Conservation (phyloP, 2,888 invertebrate genomes). For the Ectemnius continuus region DNA sequence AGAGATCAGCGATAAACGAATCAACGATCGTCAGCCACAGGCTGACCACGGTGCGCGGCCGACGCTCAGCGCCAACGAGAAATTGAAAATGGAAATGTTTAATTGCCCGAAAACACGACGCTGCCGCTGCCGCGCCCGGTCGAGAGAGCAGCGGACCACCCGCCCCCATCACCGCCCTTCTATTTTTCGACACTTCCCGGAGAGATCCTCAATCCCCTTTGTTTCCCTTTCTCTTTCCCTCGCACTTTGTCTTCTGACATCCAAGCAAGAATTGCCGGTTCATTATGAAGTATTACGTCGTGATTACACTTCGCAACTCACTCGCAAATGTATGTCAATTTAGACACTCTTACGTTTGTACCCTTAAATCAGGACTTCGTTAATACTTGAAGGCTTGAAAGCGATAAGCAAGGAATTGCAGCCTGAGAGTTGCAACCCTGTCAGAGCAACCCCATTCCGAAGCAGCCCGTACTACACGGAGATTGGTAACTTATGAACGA, state of each 20-base stretch:
- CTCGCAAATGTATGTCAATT: slow-evolving; percentile 22
- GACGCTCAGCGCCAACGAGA: slow-evolving; percentile 67
- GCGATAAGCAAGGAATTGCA: too few relatives aligned
- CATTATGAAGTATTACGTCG: too few relatives aligned
- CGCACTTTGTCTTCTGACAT: not conserved
- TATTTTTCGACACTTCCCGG: not conserved
- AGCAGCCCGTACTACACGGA: not conserved
- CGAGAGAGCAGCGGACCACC: slow-evolving; percentile 20
- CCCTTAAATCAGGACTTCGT: too few relatives aligned
- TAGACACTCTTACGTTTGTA: slow-evolving; percentile 23
- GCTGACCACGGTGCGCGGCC: slow-evolving; percentile 68
- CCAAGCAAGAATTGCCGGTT: not conserved
- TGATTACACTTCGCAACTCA: too few relatives aligned
- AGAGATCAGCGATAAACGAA: slow-evolving; percentile 73
- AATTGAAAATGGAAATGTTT: slow-evolving; percentile 77
- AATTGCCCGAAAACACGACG: slow-evolving; percentile 74
- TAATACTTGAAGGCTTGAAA: too few relatives aligned
- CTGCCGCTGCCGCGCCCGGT: slow-evolving; percentile 47
- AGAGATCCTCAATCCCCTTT: not conserved
- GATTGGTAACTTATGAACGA: not conserved
- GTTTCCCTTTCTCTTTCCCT: not conserved
- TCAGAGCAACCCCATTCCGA: too few relatives aligned
- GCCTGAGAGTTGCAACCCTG: too few relatives aligned
- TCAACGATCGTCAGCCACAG: slow-evolving; percentile 75
- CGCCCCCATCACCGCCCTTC: not conserved